phyloP scores from a whole-genome alignment of 2,888 invertebrate genomes.

The Ligdia adustata region DNA sequence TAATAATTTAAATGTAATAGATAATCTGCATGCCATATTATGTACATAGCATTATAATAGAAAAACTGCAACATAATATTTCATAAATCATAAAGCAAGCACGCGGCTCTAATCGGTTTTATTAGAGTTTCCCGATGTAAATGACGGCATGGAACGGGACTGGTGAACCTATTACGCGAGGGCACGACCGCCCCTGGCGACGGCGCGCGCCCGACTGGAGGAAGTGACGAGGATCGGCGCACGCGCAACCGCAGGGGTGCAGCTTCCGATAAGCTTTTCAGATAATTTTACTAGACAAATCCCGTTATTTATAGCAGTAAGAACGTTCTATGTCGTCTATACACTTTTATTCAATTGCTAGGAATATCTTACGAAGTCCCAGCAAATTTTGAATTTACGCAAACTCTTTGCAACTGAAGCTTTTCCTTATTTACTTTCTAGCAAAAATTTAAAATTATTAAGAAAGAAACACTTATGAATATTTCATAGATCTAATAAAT shows the following conservation, averaged over 20 bases:
- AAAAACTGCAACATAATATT: neutral
- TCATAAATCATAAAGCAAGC: conserved; percentile 22
- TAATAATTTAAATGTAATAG: neutral
- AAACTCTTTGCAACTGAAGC: too few relatives aligned
- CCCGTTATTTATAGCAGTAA: conserved; percentile 14
- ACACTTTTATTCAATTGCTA: too few relatives aligned
- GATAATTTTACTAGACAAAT: conserved; percentile 34
- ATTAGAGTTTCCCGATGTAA: conserved; percentile 47
- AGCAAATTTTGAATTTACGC: too few relatives aligned
- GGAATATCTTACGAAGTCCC: too few relatives aligned
- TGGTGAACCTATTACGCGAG: conserved; percentile 63
- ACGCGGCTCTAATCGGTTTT: conserved; percentile 43
- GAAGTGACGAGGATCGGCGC: conserved; percentile 55
- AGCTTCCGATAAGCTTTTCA: conserved; percentile 47
- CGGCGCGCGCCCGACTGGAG: conserved; percentile 68
- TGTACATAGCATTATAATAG: neutral
- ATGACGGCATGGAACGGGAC: conserved; percentile 56
- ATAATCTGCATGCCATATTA: neutral
- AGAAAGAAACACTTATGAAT: too few relatives aligned
- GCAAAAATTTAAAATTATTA: too few relatives aligned
- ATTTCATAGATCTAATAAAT: too few relatives aligned
- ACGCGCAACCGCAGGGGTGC: conserved; percentile 56
- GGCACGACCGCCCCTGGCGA: conserved; percentile 71
- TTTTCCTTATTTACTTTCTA: too few relatives aligned
- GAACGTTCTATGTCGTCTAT: too few relatives aligned